Conservation (phyloP, 2,113 vertebrate species). For the Platysteira castanea region DNA sequence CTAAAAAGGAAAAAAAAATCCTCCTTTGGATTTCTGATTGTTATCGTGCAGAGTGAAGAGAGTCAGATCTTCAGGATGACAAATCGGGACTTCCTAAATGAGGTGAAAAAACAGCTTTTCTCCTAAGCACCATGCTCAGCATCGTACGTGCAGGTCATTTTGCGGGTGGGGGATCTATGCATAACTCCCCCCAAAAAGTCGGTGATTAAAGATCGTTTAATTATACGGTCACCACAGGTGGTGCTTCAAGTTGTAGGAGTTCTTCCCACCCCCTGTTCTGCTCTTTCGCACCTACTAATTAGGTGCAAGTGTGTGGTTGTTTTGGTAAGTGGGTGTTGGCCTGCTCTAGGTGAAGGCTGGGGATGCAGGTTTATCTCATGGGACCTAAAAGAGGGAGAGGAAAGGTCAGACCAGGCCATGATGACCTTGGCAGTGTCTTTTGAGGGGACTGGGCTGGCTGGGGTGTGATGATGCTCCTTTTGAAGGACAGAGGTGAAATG, state of each 20-base stretch:
- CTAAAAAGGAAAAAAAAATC: neutral
- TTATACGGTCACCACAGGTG: neutral
- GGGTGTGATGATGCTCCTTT: neutral
- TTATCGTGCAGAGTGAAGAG: neutral
- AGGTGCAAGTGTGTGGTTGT: neutral
- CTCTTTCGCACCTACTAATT: neutral
- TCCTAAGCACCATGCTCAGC: neutral
- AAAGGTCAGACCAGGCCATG: neutral
- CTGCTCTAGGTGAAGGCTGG: neutral
- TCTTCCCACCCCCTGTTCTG: neutral
- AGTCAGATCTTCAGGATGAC: neutral
- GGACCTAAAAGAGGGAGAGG: neutral
- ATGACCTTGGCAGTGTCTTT: neutral
- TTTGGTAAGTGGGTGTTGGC: neutral
- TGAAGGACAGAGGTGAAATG: neutral
- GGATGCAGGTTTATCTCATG: neutral
- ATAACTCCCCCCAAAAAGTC: no score
- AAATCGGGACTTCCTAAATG: neutral
- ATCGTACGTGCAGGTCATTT: accelerated
- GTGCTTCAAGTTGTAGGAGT: neutral
- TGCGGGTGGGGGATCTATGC: accelerated
- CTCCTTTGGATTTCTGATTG: neutral
- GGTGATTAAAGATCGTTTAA: neutral
- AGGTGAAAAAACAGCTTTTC: neutral
- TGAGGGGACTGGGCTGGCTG: neutral